A percentile compares a stretch with the other conserved stretches of the same genome.
Evolutionary conservation across 1,140 invertebrate species (phyloP).

Genomic region (Alviniconcha marisindica): DNA sequence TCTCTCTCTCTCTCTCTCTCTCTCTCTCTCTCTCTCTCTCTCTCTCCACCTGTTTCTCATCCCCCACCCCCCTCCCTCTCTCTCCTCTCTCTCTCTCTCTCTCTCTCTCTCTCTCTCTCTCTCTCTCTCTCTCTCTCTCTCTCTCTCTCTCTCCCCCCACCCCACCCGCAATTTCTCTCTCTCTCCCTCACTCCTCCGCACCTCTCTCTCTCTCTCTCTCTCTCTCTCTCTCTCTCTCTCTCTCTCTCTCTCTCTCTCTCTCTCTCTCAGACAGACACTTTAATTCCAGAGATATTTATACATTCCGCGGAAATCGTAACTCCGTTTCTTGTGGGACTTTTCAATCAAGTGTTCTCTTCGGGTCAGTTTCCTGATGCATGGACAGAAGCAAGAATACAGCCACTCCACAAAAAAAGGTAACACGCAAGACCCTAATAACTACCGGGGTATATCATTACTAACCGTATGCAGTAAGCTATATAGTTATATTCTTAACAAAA

Average conservation of each 20-base stretch:
- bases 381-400: too few species aligned
- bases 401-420: too few species aligned
- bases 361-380: too few species aligned
- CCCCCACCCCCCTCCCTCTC: neutral
- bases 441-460: too few species aligned
- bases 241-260: neutral
- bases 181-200: neutral
- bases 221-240: slow-evolving; percentile 17
- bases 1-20: slow-evolving; percentile 19
- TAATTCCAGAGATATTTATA: too few species aligned
- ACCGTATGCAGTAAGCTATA: too few species aligned
- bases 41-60: too few species aligned
- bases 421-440: too few species aligned
- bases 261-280: neutral
- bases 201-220: neutral
- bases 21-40: slow-evolving; percentile 19
- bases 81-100: slow-evolving; percentile 31
- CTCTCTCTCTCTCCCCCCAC: slow-evolving; percentile 23
- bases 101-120: slow-evolving; percentile 44
- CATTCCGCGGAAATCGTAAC: too few species aligned
- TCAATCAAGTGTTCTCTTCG: too few species aligned
- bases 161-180: neutral
- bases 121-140: slow-evolving; percentile 32
- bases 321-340: too few species aligned
- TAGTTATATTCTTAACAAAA: too few species aligned